phyloP scores from a whole-genome alignment of 2,113 vertebrate genomes.

The Silurus meridionalis region DNA sequence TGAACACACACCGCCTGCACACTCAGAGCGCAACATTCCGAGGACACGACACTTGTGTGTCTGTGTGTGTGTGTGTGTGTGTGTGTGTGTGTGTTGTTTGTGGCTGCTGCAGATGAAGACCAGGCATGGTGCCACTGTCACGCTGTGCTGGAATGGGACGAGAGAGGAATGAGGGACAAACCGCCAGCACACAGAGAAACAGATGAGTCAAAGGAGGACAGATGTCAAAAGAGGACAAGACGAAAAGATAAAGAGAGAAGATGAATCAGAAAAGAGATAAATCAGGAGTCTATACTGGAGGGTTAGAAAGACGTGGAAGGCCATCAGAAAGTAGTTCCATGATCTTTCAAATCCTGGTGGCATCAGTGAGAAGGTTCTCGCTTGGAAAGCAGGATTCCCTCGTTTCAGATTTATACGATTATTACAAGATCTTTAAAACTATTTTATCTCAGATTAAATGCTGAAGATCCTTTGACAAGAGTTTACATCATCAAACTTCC shows the following conservation, averaged over 20 bases:
- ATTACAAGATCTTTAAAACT: too few relatives aligned
- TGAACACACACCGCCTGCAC: neutral
- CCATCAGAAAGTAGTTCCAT: too few relatives aligned
- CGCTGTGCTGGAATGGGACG: constrained; percentile 19
- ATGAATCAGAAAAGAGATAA: neutral
- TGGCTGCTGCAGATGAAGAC: constrained; percentile 9
- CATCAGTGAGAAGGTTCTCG: too few relatives aligned
- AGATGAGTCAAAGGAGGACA: neutral
- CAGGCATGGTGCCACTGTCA: constrained; percentile 25
- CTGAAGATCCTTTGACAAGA: neutral
- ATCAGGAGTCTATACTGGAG: neutral
- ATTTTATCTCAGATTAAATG: neutral
- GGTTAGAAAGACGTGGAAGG: neutral
- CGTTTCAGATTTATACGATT: too few relatives aligned
- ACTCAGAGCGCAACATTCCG: neutral
- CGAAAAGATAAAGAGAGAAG: neutral
- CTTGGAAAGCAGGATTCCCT: too few relatives aligned
- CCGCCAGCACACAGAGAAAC: constrained; percentile 46
- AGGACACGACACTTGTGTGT: neutral
- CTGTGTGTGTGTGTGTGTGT: neutral
- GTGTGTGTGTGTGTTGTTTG: neutral
- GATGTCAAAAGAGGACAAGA: neutral
- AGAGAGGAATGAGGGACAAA: constrained; percentile 27
- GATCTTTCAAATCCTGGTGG: too few relatives aligned
- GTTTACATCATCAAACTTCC: too few relatives aligned